These are phyloP conservation scores for Sarcophilus harrisii DNA, from an alignment of 2,797 vertebrate species.

Conservation along the genomic window DNA sequence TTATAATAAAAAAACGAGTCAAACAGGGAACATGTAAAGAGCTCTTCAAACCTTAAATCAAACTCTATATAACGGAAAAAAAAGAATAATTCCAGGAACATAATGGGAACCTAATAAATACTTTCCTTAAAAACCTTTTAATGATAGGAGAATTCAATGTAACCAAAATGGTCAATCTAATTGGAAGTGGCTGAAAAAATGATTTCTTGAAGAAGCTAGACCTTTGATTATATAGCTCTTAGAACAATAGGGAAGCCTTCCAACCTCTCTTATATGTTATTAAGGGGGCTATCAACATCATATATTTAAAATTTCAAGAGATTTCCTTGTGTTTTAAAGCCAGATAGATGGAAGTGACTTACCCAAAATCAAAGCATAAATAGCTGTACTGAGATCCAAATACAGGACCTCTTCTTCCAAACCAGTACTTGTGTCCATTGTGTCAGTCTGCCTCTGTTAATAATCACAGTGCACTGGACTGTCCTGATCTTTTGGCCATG, in stretches of 20 bases:
- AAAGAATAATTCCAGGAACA: not conserved
- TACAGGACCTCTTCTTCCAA: not conserved
- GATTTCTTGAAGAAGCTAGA: not conserved
- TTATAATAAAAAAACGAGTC: too few species aligned
- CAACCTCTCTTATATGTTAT: not conserved
- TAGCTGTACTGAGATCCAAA: not conserved
- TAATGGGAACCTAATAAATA: not conserved
- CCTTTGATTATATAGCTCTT: not conserved
- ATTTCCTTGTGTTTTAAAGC: not conserved
- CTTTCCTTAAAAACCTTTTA: not conserved
- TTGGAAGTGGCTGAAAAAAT: not conserved
- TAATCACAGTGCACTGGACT: not conserved
- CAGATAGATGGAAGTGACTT: not conserved
- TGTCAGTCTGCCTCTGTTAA: not conserved
- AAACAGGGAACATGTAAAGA: too few species aligned
- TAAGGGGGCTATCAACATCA: not conserved
- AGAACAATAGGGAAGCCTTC: not conserved
- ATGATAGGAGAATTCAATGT: slow-evolving; percentile 32
- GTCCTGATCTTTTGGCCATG: not conserved
- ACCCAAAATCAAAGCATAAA: not conserved
- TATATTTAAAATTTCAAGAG: not conserved
- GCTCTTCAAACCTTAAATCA: too few species aligned
- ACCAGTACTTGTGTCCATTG: not conserved
- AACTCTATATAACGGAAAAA: too few species aligned
- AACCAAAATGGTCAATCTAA: not conserved